Evolutionary conservation across 2,888 invertebrate species (phyloP).

Genomic region (Agrochola circellaris): DNA sequence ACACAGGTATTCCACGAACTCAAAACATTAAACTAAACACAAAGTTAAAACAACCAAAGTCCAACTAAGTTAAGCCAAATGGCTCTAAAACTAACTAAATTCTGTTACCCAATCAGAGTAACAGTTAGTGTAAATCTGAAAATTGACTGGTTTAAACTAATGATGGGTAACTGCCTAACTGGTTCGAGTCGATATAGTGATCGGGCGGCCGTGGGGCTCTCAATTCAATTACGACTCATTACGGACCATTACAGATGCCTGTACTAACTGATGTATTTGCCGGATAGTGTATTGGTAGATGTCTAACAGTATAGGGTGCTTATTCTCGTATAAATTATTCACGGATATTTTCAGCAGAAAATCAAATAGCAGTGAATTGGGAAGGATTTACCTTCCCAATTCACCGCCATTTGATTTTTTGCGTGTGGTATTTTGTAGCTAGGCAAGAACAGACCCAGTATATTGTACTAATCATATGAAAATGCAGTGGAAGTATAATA

Average conservation of each 20-base stretch:
- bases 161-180: slow-evolving; percentile 45
- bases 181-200: slow-evolving; percentile 38
- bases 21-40: slow-evolving; percentile 30
- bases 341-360: too few relatives aligned
- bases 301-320: not conserved
- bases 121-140: slow-evolving; percentile 56
- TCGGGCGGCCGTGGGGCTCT: slow-evolving; percentile 44
- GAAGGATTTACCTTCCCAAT: too few relatives aligned
- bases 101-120: slow-evolving; percentile 51
- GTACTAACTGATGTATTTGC: slow-evolving; percentile 56
- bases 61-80: slow-evolving; percentile 58
- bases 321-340: not conserved
- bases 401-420: too few relatives aligned
- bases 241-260: slow-evolving; percentile 61
- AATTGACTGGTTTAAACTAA: slow-evolving; percentile 57
- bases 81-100: slow-evolving; percentile 49
- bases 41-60: slow-evolving; percentile 47
- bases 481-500: too few relatives aligned
- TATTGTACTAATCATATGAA: too few relatives aligned
- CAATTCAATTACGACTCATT: slow-evolving; percentile 68
- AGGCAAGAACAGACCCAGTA: too few relatives aligned
- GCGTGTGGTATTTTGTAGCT: too few relatives aligned
- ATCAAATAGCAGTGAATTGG: too few relatives aligned
- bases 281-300: not conserved
- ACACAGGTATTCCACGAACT: slow-evolving; percentile 10